These are phyloP conservation scores for Drosophila azteca DNA, from an alignment of 1,140 invertebrate genomes.

Conservation along the genomic window DNA sequence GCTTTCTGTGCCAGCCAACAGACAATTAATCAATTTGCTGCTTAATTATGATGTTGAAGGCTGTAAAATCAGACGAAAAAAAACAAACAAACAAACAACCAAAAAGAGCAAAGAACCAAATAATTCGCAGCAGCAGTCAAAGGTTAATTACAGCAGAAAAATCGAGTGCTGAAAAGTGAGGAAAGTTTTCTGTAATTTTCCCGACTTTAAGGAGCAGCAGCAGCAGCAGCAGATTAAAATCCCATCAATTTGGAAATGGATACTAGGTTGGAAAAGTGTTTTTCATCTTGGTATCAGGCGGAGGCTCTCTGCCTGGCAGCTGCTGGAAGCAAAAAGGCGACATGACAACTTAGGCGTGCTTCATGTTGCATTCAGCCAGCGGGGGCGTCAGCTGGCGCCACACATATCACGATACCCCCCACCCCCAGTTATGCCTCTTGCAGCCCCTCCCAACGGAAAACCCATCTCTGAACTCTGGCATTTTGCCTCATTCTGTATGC, in stretches of 20 bases:
- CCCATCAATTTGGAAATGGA: slow-evolving; percentile 41
- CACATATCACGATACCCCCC: slow-evolving; percentile 24
- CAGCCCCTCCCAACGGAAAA: no score
- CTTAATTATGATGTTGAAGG: slow-evolving; percentile 40
- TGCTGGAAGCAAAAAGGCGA: slow-evolving; percentile 26
- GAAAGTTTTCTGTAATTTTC: not conserved
- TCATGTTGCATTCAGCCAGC: slow-evolving; percentile 45
- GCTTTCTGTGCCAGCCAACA: slow-evolving; percentile 19
- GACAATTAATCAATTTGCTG: slow-evolving; percentile 64
- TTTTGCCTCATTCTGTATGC: slow-evolving; percentile 73
- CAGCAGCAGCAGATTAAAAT: slow-evolving; percentile 32
- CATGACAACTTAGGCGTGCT: slow-evolving; percentile 37
- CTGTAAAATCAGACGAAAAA: slow-evolving; percentile 26
- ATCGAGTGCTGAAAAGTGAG: not conserved
- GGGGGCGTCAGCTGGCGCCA: slow-evolving; percentile 46
- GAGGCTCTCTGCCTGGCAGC: not conserved
- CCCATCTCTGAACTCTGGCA: slow-evolving; percentile 18
- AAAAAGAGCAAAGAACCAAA: not conserved
- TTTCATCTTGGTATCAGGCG: slow-evolving; percentile 11
- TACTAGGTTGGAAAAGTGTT: slow-evolving; percentile 16
- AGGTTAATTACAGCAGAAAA: not conserved
- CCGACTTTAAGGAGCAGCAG: not conserved
- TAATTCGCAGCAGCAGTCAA: slow-evolving; percentile 18
- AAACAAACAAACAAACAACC: not conserved
- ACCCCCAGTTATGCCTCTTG: no score